These are phyloP conservation scores for Sinelater perroti DNA, from an alignment of 2,888 invertebrate genomes.

Conservation along the genomic window DNA sequence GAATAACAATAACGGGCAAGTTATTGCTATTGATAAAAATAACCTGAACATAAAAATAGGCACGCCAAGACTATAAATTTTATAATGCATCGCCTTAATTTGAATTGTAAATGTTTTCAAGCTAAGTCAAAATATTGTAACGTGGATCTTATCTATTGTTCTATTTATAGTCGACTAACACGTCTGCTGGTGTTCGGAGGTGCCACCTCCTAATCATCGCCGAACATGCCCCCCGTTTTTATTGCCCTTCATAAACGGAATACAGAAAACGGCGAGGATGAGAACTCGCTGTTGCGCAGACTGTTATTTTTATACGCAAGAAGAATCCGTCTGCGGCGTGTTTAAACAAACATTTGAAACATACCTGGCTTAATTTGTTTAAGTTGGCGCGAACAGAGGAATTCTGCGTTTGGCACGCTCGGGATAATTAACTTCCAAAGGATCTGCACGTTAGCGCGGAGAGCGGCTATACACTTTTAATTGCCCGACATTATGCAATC, in stretches of 20 bases:
- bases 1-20: too few relatives aligned
- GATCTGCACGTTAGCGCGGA: constrained; percentile 4
- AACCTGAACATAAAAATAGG: neutral
- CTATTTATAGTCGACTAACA: too few relatives aligned
- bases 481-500: constrained; percentile 4
- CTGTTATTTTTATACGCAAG: constrained; percentile 6
- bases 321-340: neutral
- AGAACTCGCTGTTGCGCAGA: too few relatives aligned
- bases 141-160: too few relatives aligned
- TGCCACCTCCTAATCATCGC: too few relatives aligned
- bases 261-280: too few relatives aligned
- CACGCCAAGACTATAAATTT: neutral
- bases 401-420: constrained; percentile 30
- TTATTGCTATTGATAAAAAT: too few relatives aligned
- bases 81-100: neutral
- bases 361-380: constrained; percentile 32
- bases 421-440: constrained; percentile 26
- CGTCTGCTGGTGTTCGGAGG: too few relatives aligned
- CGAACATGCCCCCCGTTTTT: too few relatives aligned
- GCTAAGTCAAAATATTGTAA: neutral
- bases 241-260: too few relatives aligned
- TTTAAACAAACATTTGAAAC: constrained; percentile 26
- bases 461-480: constrained; percentile 10
- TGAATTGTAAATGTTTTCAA: neutral
- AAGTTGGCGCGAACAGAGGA: constrained; percentile 26